Conservation (phyloP, 2,113 vertebrate genomes). For the Mastomys natalensis region DNA sequence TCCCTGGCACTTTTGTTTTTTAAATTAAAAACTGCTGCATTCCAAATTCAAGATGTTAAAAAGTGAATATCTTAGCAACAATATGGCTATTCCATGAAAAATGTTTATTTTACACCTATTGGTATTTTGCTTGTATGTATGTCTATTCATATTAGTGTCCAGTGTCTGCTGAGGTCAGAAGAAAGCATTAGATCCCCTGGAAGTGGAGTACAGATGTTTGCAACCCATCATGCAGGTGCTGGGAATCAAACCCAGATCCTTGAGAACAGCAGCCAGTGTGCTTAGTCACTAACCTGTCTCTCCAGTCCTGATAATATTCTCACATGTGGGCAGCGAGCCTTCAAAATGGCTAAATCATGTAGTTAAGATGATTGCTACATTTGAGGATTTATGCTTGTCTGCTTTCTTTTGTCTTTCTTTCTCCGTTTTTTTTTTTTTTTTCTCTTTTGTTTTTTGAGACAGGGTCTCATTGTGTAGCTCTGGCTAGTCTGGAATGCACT, state of each 20-base stretch:
- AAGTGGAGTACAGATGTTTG: background rate
- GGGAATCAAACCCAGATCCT: background rate
- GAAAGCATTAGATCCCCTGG: background rate
- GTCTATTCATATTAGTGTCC: background rate
- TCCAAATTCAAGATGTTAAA: conserved; percentile 15
- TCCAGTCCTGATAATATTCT: background rate
- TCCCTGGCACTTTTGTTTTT: background rate
- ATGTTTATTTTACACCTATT: background rate
- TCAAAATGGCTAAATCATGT: background rate
- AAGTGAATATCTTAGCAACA: background rate
- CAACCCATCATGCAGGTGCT: background rate
- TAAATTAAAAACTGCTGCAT: background rate
- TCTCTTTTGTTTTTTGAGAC: background rate
- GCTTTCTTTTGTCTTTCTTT: background rate
- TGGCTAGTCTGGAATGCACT: background rate
- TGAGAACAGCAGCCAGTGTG: background rate
- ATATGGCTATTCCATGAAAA: background rate
- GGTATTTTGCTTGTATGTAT: background rate
- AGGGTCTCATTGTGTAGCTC: background rate
- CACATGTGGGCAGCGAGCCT: background rate
- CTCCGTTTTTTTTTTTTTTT: background rate
- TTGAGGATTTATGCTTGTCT: background rate
- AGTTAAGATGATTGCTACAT: background rate
- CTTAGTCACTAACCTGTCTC: background rate
- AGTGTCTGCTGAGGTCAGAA: background rate